phyloP scores from a whole-genome alignment of 2,113 vertebrate species.

The Pagrus major region DNA sequence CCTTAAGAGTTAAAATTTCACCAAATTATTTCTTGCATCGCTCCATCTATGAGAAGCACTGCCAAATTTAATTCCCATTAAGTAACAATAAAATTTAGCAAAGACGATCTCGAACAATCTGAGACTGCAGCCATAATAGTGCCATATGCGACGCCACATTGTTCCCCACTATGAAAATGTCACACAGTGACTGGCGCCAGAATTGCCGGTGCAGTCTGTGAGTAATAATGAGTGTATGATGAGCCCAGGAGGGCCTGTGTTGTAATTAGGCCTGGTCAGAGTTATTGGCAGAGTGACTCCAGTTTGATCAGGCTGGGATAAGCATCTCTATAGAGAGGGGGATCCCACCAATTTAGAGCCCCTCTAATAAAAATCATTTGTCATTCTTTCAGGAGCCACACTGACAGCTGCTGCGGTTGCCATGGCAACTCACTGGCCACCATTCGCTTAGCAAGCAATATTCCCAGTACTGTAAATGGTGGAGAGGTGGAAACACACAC shows the following conservation, averaged over 20 bases:
- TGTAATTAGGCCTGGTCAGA: constrained; percentile 88
- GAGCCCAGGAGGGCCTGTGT: constrained; percentile 73
- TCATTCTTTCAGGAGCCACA: constrained; percentile 86
- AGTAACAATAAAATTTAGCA: background rate
- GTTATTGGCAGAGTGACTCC: constrained; percentile 86
- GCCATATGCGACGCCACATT: constrained; percentile 49
- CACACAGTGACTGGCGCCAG: constrained; percentile 49
- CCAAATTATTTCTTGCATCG: background rate
- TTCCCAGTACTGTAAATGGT: constrained; percentile 53
- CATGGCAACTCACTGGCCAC: constrained; percentile 77
- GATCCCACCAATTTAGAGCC: constrained; percentile 86
- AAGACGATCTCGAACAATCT: constrained; percentile 6
- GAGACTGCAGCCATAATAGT: constrained; percentile 19
- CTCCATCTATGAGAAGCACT: background rate
- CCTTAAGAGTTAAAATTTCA: background rate
- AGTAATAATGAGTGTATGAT: constrained; percentile 70
- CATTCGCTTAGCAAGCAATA: constrained; percentile 70
- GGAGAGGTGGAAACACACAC: constrained; percentile 9
- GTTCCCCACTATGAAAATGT: constrained; percentile 50
- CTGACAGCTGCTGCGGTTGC: constrained; percentile 86
- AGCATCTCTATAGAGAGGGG: constrained; percentile 86
- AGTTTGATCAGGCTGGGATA: constrained; percentile 88
- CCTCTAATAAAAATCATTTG: constrained; percentile 91
- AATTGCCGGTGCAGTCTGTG: constrained; percentile 47
- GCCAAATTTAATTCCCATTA: background rate